Percentiles rank a stretch among this genome's conserved stretches.
These are phyloP conservation scores for Zootermopsis nevadensis DNA, from an alignment of 2,888 invertebrate genomes.

Conservation along the genomic window DNA sequence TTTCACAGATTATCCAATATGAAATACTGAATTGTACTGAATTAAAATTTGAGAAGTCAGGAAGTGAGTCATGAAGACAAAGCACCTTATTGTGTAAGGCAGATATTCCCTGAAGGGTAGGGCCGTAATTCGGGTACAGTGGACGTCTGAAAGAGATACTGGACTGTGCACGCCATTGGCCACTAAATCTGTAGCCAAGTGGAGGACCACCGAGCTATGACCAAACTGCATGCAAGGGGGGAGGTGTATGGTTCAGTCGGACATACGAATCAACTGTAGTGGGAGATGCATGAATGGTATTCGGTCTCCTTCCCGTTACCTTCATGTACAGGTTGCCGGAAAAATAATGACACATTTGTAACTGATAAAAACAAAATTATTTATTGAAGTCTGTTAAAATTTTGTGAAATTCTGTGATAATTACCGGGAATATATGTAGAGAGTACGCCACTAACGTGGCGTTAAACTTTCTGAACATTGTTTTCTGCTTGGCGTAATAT, in stretches of 20 bases:
- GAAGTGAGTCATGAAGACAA: not conserved
- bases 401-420: too few relatives aligned
- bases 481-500: too few relatives aligned
- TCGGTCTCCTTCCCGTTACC: too few relatives aligned
- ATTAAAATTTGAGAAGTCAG: not conserved
- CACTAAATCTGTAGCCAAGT: constrained; percentile 25
- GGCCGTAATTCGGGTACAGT: constrained; percentile 21
- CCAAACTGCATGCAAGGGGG: constrained; percentile 28
- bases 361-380: too few relatives aligned
- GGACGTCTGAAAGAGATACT: constrained; percentile 17
- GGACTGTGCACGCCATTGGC: constrained; percentile 36
- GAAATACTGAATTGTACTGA: not conserved
- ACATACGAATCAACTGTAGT: not conserved
- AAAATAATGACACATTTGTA: too few relatives aligned
- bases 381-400: too few relatives aligned
- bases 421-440: too few relatives aligned
- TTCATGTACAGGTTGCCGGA: too few relatives aligned
- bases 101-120: constrained; percentile 30
- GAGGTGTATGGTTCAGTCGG: not conserved
- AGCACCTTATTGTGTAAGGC: not conserved
- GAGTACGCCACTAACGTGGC: too few relatives aligned
- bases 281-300: not conserved
- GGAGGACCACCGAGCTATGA: not conserved
- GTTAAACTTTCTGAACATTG: too few relatives aligned
- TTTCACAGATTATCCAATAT: not conserved